Percentiles rank a stretch among this genome's conserved stretches.
phyloP scores from a whole-genome alignment of 2,888 invertebrate genomes.

The Acleris cristana region DNA sequence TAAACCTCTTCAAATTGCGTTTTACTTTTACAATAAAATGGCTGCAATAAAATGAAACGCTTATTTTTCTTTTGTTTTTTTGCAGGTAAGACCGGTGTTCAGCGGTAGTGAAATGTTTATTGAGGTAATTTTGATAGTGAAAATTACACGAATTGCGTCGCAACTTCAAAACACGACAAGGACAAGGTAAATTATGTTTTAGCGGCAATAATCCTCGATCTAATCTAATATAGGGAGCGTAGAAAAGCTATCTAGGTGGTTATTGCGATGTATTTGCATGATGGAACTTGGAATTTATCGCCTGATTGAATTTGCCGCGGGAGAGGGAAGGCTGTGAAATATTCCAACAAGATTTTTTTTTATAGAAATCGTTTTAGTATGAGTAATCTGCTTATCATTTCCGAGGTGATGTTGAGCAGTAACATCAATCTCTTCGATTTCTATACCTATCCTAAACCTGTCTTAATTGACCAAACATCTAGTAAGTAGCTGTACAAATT shows the following conservation, averaged over 20 bases:
- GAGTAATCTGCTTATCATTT: background rate
- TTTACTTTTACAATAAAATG: slow-evolving; percentile 28
- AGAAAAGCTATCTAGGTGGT: slow-evolving; percentile 34
- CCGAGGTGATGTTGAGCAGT: too few relatives aligned
- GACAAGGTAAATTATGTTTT: too few relatives aligned
- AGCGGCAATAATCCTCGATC: slow-evolving; percentile 17
- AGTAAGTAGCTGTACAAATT: too few relatives aligned
- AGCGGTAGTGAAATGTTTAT: slow-evolving; percentile 31
- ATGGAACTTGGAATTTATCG: slow-evolving; percentile 16
- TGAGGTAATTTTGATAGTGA: slow-evolving; percentile 34
- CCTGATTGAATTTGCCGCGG: slow-evolving; percentile 18
- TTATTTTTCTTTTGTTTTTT: slow-evolving; percentile 42
- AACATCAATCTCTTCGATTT: too few relatives aligned
- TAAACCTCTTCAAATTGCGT: slow-evolving; percentile 29
- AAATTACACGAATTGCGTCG: background rate
- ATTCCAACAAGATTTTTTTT: slow-evolving; percentile 4
- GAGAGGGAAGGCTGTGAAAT: slow-evolving; percentile 18
- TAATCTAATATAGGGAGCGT: slow-evolving; percentile 31
- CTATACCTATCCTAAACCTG: too few relatives aligned
- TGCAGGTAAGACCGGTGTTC: slow-evolving; percentile 45
- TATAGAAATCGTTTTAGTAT: background rate
- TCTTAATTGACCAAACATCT: too few relatives aligned
- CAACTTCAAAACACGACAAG: too few relatives aligned
- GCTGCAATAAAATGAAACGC: slow-evolving; percentile 31
- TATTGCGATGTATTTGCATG: slow-evolving; percentile 39